Evolutionary conservation across 2,888 invertebrate genomes (phyloP).

Genomic region (Lathronympha strigana): DNA sequence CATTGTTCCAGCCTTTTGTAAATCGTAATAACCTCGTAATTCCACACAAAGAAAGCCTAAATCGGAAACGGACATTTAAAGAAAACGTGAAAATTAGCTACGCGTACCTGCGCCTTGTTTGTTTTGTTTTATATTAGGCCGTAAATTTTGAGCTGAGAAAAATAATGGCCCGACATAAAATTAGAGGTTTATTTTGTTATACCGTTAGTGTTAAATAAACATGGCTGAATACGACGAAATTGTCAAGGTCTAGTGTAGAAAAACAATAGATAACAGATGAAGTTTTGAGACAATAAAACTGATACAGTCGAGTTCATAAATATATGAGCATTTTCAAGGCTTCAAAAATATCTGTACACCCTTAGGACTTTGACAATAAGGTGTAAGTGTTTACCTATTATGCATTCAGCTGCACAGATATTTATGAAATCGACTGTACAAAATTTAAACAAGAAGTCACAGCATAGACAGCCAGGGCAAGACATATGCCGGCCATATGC

Average conservation of each 20-base stretch:
- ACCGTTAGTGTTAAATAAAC: neutral
- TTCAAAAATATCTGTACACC: too few relatives aligned
- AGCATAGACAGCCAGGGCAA: too few relatives aligned
- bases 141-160: neutral
- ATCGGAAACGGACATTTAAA: conserved; percentile 26
- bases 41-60: conserved; percentile 16
- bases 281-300: too few relatives aligned
- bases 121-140: conserved; percentile 23
- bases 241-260: neutral
- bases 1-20: conserved; percentile 31
- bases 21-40: conserved; percentile 28
- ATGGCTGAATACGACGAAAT: neutral
- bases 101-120: conserved; percentile 9
- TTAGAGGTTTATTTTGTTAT: neutral
- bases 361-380: too few relatives aligned
- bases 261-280: neutral
- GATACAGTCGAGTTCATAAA: too few relatives aligned
- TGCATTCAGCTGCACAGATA: too few relatives aligned
- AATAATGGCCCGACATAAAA: conserved; percentile 5
- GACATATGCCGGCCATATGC: too few relatives aligned
- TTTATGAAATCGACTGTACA: too few relatives aligned
- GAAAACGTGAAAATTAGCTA: conserved; percentile 25
- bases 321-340: too few relatives aligned
- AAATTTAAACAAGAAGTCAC: too few relatives aligned
- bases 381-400: too few relatives aligned